Conservation (phyloP, 1,140 invertebrate species). For the Penaeus indicus region DNA sequence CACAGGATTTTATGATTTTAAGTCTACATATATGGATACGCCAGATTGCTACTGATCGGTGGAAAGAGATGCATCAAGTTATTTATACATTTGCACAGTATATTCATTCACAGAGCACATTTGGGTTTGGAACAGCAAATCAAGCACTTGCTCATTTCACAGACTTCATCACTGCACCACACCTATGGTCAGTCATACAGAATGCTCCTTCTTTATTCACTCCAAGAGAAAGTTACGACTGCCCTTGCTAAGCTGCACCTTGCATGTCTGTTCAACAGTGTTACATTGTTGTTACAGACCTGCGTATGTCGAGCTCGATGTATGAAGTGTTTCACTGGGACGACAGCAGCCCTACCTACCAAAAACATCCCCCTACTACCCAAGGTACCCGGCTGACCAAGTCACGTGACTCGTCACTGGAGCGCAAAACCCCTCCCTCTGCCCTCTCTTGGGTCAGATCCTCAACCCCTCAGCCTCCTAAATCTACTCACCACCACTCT, state of each 20-base stretch:
- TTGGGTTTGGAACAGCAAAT: slow-evolving; percentile 51
- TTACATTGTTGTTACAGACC: slow-evolving; percentile 73
- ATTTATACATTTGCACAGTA: slow-evolving; percentile 15
- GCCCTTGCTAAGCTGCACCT: slow-evolving; percentile 44
- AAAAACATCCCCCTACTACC: slow-evolving; percentile 67
- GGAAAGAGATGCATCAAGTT: no score
- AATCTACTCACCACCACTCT: slow-evolving; percentile 42
- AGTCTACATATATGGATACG: slow-evolving; percentile 5
- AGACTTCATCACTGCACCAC: slow-evolving; percentile 31
- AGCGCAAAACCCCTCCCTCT: slow-evolving; percentile 59
- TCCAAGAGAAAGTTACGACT: slow-evolving; percentile 23
- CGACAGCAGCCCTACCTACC: slow-evolving; percentile 62
- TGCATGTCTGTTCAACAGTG: slow-evolving; percentile 62
- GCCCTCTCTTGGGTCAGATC: slow-evolving; percentile 58
- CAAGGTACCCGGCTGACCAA: slow-evolving; percentile 73
- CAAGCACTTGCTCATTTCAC: slow-evolving; percentile 43
- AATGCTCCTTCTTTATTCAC: slow-evolving; percentile 43
- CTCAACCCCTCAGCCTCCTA: slow-evolving; percentile 61
- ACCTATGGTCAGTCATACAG: slow-evolving; percentile 29
- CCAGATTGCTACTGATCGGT: no score
- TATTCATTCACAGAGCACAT: slow-evolving; percentile 48
- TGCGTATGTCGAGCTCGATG: slow-evolving; percentile 81
- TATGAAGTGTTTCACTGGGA: slow-evolving; percentile 84
- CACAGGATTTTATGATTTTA: slow-evolving; percentile 7
- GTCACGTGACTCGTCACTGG: slow-evolving; percentile 64